These are phyloP conservation scores for Microtus richardsoni DNA, from an alignment of 2,113 vertebrate species.

Conservation along the genomic window DNA sequence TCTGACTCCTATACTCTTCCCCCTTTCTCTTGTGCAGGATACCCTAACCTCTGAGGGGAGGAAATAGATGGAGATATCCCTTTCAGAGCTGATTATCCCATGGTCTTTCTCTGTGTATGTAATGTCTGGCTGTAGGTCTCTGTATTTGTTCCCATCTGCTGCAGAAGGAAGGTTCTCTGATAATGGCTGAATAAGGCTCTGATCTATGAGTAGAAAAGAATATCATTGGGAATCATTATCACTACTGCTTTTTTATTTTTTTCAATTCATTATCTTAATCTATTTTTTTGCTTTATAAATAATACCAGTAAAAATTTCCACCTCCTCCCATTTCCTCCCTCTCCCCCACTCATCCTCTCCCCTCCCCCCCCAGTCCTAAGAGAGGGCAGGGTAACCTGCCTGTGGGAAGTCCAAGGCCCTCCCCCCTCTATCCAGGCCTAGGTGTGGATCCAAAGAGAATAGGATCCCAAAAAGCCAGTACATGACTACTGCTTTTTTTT, in stretches of 20 bases:
- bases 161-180: background rate
- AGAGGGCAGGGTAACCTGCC: no score
- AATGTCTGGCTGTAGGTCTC: background rate
- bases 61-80: no score
- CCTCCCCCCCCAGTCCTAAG: no score
- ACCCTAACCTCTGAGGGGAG: background rate
- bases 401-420: no score
- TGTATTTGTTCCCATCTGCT: background rate
- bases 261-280: background rate
- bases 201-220: background rate
- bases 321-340: no score
- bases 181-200: background rate
- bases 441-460: no score
- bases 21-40: background rate
- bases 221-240: background rate
- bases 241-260: background rate
- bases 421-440: no score
- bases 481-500: background rate
- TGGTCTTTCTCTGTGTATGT: background rate
- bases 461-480: no score
- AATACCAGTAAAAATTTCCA: no score
- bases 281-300: no score
- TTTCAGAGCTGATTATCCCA: background rate
- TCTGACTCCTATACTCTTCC: background rate
- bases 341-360: no score